Conservation (phyloP, 2,888 invertebrate species). For the Pandemis cinnamomeana region DNA sequence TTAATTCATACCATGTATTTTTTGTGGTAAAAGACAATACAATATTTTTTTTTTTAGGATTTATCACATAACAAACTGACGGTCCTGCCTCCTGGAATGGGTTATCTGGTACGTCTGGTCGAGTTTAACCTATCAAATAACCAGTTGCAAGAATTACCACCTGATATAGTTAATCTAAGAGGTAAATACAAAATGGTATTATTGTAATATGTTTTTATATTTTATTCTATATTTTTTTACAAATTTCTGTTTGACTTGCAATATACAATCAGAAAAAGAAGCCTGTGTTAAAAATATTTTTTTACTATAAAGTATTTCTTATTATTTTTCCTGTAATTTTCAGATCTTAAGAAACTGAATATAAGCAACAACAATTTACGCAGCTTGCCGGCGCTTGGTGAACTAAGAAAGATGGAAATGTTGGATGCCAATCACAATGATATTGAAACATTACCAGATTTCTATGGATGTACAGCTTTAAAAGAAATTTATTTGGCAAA, state of each 20-base stretch:
- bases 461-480: conserved; percentile 89
- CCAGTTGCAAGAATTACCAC: conserved; percentile 89
- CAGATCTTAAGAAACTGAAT: conserved; percentile 89
- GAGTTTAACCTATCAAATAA: conserved; percentile 91
- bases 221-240: neutral
- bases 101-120: conserved; percentile 91
- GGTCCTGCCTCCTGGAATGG: conserved; percentile 91
- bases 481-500: conserved; percentile 93
- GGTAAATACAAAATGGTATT: conserved; percentile 78
- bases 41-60: conserved; percentile 83
- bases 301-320: neutral
- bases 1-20: neutral
- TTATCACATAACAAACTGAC: conserved; percentile 90
- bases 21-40: neutral
- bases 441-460: conserved; percentile 89
- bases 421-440: conserved; percentile 93
- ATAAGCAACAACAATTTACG: conserved; percentile 89
- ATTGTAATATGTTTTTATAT: no score
- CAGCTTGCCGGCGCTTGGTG: conserved; percentile 87
- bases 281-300: no score
- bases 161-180: conserved; percentile 92
- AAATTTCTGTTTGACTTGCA: no score
- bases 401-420: conserved; percentile 89
- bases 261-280: no score
- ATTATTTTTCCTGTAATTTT: neutral